A percentile compares a stretch with the other conserved stretches of the same genome.
phyloP scores from a whole-genome alignment of 1,140 invertebrate genomes.

The Ridgeia piscesae region DNA sequence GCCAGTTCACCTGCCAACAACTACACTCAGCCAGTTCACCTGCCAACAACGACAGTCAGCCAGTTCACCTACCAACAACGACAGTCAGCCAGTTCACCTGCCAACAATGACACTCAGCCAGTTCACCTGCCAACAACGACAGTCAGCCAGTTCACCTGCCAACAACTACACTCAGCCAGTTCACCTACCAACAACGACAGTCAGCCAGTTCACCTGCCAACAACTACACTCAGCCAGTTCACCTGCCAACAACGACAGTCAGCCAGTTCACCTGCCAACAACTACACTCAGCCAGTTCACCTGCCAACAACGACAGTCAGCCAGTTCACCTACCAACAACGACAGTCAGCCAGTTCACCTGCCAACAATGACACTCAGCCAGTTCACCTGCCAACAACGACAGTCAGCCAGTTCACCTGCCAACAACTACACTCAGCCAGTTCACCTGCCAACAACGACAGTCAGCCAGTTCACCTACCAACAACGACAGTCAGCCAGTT shows the following conservation, averaged over 20 bases:
- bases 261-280: slow-evolving; percentile 73
- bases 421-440: slow-evolving; percentile 73
- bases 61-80: slow-evolving; percentile 69
- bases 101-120: too few relatives aligned
- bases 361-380: too few relatives aligned
- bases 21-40: slow-evolving; percentile 69
- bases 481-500: too few relatives aligned
- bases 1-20: slow-evolving; percentile 70
- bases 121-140: slow-evolving; percentile 67
- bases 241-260: slow-evolving; percentile 65
- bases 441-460: too few relatives aligned
- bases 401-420: slow-evolving; percentile 68
- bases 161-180: slow-evolving; percentile 74
- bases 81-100: slow-evolving; percentile 69
- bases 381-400: slow-evolving; percentile 69
- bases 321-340: slow-evolving; percentile 69
- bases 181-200: too few relatives aligned
- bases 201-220: slow-evolving; percentile 66
- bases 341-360: slow-evolving; percentile 69
- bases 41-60: slow-evolving; percentile 73
- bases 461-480: slow-evolving; percentile 65
- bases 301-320: slow-evolving; percentile 73
- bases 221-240: slow-evolving; percentile 79
- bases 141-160: slow-evolving; percentile 67
- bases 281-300: slow-evolving; percentile 70